These are phyloP conservation scores for Drosophila tanythrix DNA, from an alignment of 2,888 invertebrate species.

Conservation along the genomic window DNA sequence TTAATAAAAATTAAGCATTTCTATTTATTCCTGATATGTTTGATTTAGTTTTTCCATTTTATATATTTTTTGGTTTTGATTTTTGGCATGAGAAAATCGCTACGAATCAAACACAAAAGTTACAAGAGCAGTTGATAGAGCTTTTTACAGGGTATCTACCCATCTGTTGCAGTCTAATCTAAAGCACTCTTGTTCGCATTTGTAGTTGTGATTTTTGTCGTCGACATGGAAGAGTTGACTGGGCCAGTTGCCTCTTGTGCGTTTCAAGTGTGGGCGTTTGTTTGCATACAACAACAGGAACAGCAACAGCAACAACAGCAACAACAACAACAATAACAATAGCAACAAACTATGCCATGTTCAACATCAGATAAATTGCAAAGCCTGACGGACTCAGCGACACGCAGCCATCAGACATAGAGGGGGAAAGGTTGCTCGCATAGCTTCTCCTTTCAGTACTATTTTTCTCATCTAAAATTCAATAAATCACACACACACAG, in stretches of 20 bases:
- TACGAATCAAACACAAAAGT: neutral
- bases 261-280: conserved; percentile 75
- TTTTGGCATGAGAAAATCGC: neutral
- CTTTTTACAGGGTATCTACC: neutral
- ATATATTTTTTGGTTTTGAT: neutral
- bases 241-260: conserved; percentile 41
- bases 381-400: conserved; percentile 57
- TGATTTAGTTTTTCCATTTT: neutral
- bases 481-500: conserved; percentile 74
- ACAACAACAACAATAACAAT: conserved; percentile 13
- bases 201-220: conserved; percentile 63
- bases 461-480: conserved; percentile 75
- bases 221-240: conserved; percentile 75
- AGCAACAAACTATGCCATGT: conserved; percentile 73
- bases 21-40: neutral
- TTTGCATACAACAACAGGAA: conserved; percentile 61
- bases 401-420: conserved; percentile 63
- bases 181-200: neutral
- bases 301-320: conserved; percentile 46
- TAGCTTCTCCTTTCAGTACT: conserved; percentile 62
- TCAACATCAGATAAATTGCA: conserved; percentile 80
- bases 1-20: fast-evolving
- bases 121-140: neutral
- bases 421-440: conserved; percentile 16
- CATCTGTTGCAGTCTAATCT: too few relatives aligned